Evolutionary conservation across 2,888 invertebrate genomes (phyloP).

Genomic region (Mesodorylaimus sp.): DNA sequence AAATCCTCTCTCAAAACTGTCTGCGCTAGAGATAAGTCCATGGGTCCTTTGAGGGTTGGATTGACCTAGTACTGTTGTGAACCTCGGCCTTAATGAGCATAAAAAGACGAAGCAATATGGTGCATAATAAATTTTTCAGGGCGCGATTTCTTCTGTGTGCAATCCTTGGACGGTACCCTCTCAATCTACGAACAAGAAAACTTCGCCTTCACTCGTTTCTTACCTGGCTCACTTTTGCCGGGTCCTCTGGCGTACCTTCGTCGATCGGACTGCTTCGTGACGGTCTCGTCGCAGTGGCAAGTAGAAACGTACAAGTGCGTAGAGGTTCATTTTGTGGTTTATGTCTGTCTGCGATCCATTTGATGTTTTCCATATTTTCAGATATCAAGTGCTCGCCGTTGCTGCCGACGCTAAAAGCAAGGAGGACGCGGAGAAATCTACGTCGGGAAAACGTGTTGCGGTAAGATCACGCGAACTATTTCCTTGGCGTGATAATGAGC

Average conservation of each 20-base stretch:
- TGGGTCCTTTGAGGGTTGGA: too few relatives aligned
- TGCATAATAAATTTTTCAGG: constrained; percentile 18
- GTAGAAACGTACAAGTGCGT: constrained; percentile 65
- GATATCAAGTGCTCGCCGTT: constrained; percentile 58
- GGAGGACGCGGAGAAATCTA: constrained; percentile 33
- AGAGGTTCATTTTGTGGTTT: background rate
- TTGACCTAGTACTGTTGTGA: background rate
- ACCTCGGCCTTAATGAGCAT: too few relatives aligned
- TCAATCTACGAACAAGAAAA: constrained; percentile 83
- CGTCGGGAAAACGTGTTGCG: constrained; percentile 43
- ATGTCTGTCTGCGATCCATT: background rate
- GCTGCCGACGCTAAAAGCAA: constrained; percentile 43
- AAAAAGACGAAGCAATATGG: too few relatives aligned
- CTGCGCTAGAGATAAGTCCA: background rate
- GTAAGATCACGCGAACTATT: constrained; percentile 21
- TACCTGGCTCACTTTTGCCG: constrained; percentile 62
- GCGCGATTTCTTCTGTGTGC: constrained; percentile 70
- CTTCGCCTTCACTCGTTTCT: constrained; percentile 57
- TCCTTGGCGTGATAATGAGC: background rate
- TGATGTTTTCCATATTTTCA: constrained; percentile 28
- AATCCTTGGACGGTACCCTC: constrained; percentile 68
- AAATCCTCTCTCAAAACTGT: background rate
- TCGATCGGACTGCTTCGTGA: constrained; percentile 64
- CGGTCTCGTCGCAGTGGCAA: constrained; percentile 58
- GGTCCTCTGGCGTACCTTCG: constrained; percentile 61